These are phyloP conservation scores for Aphodius sticticus DNA, from an alignment of 2,888 invertebrate genomes.

Conservation along the genomic window DNA sequence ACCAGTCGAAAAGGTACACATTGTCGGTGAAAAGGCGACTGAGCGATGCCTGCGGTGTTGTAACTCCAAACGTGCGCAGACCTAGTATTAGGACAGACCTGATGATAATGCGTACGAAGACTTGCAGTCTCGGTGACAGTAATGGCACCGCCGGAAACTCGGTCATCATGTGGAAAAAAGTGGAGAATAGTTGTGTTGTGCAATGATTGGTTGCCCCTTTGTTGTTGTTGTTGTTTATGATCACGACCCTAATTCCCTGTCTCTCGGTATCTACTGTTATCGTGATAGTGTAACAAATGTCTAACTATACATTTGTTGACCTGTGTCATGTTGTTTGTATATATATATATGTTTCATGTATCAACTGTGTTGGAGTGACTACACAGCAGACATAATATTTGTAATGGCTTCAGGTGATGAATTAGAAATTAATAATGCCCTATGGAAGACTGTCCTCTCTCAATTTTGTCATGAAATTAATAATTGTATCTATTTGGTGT, in stretches of 20 bases:
- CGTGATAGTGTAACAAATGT: neutral
- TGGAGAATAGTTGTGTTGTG: constrained; percentile 51
- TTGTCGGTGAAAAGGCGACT: constrained; percentile 82
- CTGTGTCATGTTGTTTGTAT: constrained; percentile 10
- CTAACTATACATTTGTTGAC: constrained; percentile 9
- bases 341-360: constrained; percentile 7
- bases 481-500: too few relatives aligned
- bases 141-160: constrained; percentile 66
- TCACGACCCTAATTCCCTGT: neutral
- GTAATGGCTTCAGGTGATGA: too few relatives aligned
- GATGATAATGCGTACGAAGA: constrained; percentile 87
- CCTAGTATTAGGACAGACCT: constrained; percentile 90
- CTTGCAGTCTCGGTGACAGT: constrained; percentile 75
- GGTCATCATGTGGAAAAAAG: constrained; percentile 52
- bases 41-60: constrained; percentile 88
- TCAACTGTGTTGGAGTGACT: neutral
- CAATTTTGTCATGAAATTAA: too few relatives aligned
- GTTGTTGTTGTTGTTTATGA: constrained; percentile 23
- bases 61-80: constrained; percentile 86
- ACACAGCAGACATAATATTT: neutral
- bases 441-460: too few relatives aligned
- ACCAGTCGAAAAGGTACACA: constrained; percentile 76
- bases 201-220: constrained; percentile 45
- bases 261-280: neutral
- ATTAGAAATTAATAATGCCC: too few relatives aligned